Base-by-base conservation (phyloP, 2,888 invertebrate species). In the Conistra vaccinii region DNA sequence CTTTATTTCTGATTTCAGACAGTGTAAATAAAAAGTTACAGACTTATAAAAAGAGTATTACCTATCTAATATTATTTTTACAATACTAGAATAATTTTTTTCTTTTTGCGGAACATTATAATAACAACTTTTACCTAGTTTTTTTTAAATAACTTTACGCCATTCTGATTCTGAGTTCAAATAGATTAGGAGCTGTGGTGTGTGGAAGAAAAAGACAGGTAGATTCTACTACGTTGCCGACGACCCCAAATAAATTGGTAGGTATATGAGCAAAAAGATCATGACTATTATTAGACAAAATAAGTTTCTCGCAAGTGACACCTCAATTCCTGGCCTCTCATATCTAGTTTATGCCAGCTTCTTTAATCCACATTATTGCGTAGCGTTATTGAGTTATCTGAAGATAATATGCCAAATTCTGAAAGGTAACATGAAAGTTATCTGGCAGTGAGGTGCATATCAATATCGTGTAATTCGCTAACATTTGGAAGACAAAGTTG, bases 391-490 rank as follows among this genome's bases (percentile, higher is more conserved):
- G 26, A 51, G 48, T 58, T 78, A 60, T 71, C 78, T 35, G 63
- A 45, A 53, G n/a, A n/a, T 35, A 6, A 65, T 78, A 60, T 66
- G 39, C 48, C 66, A 17, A 78, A 73, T 73, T 73, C 42, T 73
- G 55, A 79, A 78, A 73, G 55, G 62, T 70, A 55, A 69, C 32
- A 66, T 60, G 53, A 82, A 74, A 69, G 65, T 81, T 74, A 61
- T 82, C 35, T 14, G 45, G n/a, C 20, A 48, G 53, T 53, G 29
- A 48, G n/a, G 29, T 51, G 20, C 42, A 39, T 78, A 63, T 69
- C 71, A 67, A 62, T 72, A 69, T 74, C 32, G 17, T 23, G 9
- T 57, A 63, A 73, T 79, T 83, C 51, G 51, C 61, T 71, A 61
- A 72, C 23, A 72, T 32, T 71, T 53, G 58, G 14, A 74, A 65